Conservation (phyloP, 2,888 invertebrate genomes). For the Adela reaumurella region DNA sequence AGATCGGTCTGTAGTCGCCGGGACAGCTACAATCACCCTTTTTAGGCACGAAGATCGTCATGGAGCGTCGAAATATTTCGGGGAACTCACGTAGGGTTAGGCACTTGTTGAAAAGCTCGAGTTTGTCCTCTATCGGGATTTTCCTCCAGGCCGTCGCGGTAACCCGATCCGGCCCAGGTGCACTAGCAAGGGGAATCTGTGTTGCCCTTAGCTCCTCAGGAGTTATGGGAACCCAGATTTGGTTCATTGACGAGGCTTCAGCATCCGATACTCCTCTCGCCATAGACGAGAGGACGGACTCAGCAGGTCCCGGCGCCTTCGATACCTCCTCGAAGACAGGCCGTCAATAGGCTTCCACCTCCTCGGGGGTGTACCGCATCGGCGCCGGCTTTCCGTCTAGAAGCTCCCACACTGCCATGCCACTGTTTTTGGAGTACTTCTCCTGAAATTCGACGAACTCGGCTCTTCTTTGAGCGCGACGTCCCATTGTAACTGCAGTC, state of each 20-base stretch:
- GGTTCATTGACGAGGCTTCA: background rate
- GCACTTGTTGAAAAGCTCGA: constrained; percentile 14
- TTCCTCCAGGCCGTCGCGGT: background rate
- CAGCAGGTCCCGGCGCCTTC: background rate
- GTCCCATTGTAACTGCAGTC: background rate
- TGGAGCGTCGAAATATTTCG: constrained; percentile 9
- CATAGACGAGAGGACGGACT: background rate
- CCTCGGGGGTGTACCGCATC: constrained; percentile 5
- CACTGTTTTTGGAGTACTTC: constrained; percentile 9
- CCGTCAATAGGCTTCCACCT: constrained; percentile 14
- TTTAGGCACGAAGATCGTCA: constrained; percentile 15
- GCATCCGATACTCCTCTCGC: background rate
- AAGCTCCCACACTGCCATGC: constrained; percentile 11
- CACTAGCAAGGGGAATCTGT: background rate
- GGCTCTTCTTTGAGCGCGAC: constrained; percentile 4
- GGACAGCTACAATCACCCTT: constrained; percentile 12
- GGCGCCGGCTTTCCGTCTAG: constrained; percentile 10
- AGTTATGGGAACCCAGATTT: background rate
- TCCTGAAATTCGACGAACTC: constrained; percentile 13
- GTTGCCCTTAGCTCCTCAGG: background rate
- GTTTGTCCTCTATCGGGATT: background rate
- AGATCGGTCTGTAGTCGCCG: constrained; percentile 16
- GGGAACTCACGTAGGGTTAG: constrained; percentile 12
- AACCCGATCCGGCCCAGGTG: background rate
- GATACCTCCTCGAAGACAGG: background rate